Percentiles rank a stretch among this genome's conserved stretches.
Conservation (phyloP, 2,113 vertebrate genomes). For the Corythornis cristatus region DNA sequence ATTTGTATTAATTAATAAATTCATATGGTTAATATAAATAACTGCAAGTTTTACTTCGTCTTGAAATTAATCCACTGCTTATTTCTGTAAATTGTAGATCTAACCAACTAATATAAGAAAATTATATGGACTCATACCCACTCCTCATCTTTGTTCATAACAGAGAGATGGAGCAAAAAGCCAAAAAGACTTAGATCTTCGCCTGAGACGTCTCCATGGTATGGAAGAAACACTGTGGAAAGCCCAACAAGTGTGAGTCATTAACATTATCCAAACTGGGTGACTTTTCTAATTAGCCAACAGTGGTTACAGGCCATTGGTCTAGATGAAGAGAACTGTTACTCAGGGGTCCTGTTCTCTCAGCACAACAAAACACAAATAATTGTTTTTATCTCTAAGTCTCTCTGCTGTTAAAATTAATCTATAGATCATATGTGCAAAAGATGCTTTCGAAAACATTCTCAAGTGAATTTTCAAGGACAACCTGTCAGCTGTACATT, state of each 20-base stretch:
- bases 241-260: not conserved
- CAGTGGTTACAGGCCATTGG: not conserved
- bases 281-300: not conserved
- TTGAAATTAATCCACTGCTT: not conserved
- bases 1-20: not conserved
- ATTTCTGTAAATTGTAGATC: not conserved
- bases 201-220: not conserved
- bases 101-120: not conserved
- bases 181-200: not conserved
- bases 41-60: not conserved
- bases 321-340: not conserved
- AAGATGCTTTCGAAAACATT: not conserved
- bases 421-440: not conserved
- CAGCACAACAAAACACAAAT: not conserved
- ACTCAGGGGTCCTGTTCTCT: not conserved
- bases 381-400: not conserved
- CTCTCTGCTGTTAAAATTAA: not conserved
- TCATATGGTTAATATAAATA: not conserved
- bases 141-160: not conserved
- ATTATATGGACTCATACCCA: rapidly evolving
- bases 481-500: not conserved
- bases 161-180: not conserved
- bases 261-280: not conserved
- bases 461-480: not conserved
- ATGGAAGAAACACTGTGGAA: not conserved